These are phyloP conservation scores for Andrena praecox DNA, from an alignment of 2,888 invertebrate species.

Conservation along the genomic window DNA sequence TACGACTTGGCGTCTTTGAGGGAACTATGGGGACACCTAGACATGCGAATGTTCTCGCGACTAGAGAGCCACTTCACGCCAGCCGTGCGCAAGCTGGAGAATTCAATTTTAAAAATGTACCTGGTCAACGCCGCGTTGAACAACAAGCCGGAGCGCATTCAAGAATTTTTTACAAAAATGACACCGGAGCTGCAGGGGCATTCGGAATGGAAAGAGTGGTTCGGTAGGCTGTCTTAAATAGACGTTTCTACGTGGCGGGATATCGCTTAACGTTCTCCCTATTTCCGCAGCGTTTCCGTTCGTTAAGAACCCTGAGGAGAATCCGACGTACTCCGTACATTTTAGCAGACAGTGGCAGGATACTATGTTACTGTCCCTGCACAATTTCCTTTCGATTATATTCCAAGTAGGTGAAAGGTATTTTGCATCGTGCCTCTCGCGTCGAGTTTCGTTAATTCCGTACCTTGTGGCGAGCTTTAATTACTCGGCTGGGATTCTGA, in stretches of 20 bases:
- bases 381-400: constrained; percentile 96
- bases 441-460: constrained; percentile 9
- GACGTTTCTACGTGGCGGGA: not conserved
- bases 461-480: not conserved
- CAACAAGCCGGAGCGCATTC: constrained; percentile 93
- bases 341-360: constrained; percentile 98
- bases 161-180: constrained; percentile 95
- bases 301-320: constrained; percentile 96
- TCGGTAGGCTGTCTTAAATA: constrained; percentile 88
- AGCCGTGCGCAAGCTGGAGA: constrained; percentile 94
- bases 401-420: constrained; percentile 87
- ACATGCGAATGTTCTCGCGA: constrained; percentile 94
- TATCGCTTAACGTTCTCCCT: not conserved
- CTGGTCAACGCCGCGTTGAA: constrained; percentile 94
- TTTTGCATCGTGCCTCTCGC: constrained; percentile 51
- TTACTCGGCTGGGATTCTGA: constrained; percentile 13
- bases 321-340: constrained; percentile 93
- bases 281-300: constrained; percentile 92
- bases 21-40: constrained; percentile 96
- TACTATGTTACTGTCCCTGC: constrained; percentile 94
- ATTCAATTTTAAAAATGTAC: constrained; percentile 94
- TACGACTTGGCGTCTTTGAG: constrained; percentile 93
- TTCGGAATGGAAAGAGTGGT: constrained; percentile 98
- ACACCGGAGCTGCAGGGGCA: constrained; percentile 94
- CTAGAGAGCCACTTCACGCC: constrained; percentile 93